Evolutionary conservation across 2,113 vertebrate species (phyloP).

Genomic region (Ceratotherium simum): DNA sequence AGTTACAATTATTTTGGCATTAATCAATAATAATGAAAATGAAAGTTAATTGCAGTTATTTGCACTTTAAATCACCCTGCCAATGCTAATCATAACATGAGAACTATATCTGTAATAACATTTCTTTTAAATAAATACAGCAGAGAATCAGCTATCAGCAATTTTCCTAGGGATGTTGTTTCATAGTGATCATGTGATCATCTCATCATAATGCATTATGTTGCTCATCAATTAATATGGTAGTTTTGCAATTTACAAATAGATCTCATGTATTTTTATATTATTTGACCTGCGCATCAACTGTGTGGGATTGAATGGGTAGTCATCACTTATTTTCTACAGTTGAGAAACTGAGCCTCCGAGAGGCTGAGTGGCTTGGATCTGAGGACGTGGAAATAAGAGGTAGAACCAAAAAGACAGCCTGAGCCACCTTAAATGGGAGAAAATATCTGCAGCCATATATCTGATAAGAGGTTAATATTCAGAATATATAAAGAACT

Average conservation of each 20-base stretch:
- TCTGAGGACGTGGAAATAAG: not conserved
- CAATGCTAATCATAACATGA: slow-evolving; percentile 65
- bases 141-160: not conserved
- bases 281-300: not conserved
- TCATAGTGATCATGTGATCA: not conserved
- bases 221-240: not conserved
- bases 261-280: not conserved
- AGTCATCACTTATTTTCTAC: not conserved
- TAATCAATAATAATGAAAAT: slow-evolving; percentile 64
- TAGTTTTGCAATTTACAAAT: not conserved
- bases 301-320: not conserved
- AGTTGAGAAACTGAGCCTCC: not conserved
- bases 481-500: not conserved
- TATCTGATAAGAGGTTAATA: not conserved
- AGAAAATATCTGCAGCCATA: not conserved
- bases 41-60: slow-evolving; percentile 60
- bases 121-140: slow-evolving; percentile 1
- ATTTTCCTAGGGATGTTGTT: not conserved
- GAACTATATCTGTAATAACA: not conserved
- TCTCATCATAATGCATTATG: not conserved
- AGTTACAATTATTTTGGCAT: slow-evolving; percentile 62
- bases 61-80: slow-evolving; percentile 30
- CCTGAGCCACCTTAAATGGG: not conserved
- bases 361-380: not conserved
- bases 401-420: not conserved